Base-by-base conservation (phyloP, 92 coral and sea anemone species). In the Paragorgia papillata region DNA sequence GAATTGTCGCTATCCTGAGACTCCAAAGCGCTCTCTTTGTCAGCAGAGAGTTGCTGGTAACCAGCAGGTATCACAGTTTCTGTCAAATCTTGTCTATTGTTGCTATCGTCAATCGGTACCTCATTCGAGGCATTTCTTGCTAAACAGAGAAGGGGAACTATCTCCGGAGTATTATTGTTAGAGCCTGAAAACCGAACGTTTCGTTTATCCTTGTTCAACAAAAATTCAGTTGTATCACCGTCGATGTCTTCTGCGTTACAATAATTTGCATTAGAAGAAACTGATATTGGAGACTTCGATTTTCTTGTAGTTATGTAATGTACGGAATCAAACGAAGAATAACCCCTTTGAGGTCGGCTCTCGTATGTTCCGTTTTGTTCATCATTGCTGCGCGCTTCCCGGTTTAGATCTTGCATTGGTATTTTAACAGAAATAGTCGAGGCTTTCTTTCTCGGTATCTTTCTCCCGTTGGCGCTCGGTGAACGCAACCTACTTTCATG, bases 311-410 rank as follows among this genome's bases (percentile, higher is more conserved):
- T 66, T n/a, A 66, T 54, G 31, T 66, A 66, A 66, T 66, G 54
- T n/a, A 27, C 48, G 17, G 73, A 66, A 37, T 66, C 73, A 19
- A 66, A 66, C 18, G 73, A 66, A 39, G 73, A 66, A 54, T 66
- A 66, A 22, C 51, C 73, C 55, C 73, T 66, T 10, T 37, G 7
- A 9, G 9, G 2, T 46, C 14, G n/a, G 15, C 53, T 7, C n/a
- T 46, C 53, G 53, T 15, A 9, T 15, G 9, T 15, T 46, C 17
- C 53, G 7, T 46, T n/a, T 46, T 2, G 53, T 15, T 46, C 53
- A n/a, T 15, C 53, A n/a, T n/a, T 15, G 15, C 53, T 2, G n/a
- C 27, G 75, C 5, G 25, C 8, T 21, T 17, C 33, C 75, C 2
- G 43, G 12, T 31, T 44, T 7, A 44, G 24, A n/a, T 71, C 50